Percentiles rank a stretch among this genome's conserved stretches.
These are phyloP conservation scores for Morelia viridis DNA, from an alignment of 2,797 vertebrate species.

Conservation along the genomic window DNA sequence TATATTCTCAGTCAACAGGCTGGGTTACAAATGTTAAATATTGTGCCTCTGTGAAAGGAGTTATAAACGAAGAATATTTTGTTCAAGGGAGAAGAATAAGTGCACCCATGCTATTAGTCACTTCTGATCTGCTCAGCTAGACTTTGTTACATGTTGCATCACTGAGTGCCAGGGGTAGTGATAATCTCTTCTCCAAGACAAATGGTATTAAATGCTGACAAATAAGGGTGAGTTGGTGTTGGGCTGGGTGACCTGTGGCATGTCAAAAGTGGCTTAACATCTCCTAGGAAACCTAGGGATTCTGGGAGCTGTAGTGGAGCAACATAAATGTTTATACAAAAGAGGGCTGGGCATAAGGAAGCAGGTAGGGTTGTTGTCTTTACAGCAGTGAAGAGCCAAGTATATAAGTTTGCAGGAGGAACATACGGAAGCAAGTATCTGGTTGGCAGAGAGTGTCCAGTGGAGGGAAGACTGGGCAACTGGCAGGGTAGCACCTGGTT, in stretches of 20 bases:
- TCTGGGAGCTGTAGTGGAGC: background rate
- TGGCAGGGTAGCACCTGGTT: background rate
- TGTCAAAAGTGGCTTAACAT: background rate
- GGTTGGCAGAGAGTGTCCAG: background rate
- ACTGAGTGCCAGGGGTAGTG: background rate
- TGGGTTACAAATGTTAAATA: conserved; percentile 7
- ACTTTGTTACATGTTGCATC: background rate
- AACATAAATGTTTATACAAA: background rate
- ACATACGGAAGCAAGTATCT: background rate
- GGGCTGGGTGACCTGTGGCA: background rate
- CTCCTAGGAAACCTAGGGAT: background rate
- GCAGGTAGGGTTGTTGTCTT: background rate
- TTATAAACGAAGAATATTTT: background rate
- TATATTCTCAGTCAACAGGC: background rate
- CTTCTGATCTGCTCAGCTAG: background rate
- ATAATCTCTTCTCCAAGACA: background rate
- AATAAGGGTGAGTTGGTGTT: background rate
- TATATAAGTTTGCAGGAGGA: background rate
- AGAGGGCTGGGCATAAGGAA: background rate
- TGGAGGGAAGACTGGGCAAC: background rate
- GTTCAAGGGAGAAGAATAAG: background rate
- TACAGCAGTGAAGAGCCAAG: background rate
- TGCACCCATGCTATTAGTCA: background rate
- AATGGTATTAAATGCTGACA: background rate
- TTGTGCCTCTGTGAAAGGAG: background rate